Evolutionary conservation across 2,797 vertebrate genomes (phyloP), one percentile per base, ranked within the genome.

Genomic region (Trichosurus vulpecula): DNA sequence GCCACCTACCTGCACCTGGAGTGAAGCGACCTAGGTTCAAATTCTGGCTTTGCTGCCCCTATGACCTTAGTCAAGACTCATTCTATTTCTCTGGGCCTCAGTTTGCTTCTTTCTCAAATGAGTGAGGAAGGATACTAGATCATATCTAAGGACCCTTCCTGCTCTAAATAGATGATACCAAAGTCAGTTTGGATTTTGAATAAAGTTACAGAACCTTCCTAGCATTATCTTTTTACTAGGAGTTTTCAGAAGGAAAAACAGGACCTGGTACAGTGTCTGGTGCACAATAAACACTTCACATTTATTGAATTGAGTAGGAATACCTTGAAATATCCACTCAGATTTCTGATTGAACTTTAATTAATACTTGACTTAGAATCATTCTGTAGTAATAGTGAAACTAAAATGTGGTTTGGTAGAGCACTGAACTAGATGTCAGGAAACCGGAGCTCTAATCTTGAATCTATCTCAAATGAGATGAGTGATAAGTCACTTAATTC

Each of bases 401-500:
- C 19, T 81, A 25, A 22, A 41, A 25, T 47, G n/a, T 41, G 66
- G 8, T 81, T 81, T 81, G 19, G 19, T 41, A 81, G 19, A 41
- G n/a, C n/a, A 25, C n/a, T 74, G 6, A 74, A 41, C 1, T 22
- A 41, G n/a, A 22, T 74, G 19, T 9, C n/a, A 47, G n/a, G 66
- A 81, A 81, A 25, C n/a, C 13, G 61, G 19, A 81, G 66, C 19
- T 41, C 11, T 92, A 52, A 19, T 96, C 52, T 30, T 94, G 4
- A 51, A 89, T 97, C 93, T 93, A 51, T 94, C 22, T 47, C 47
- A 91, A 90, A 55, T 0, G 52, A 92, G 4, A 25, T 93, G 16
- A 12, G 57, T 92, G 1, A 29, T n/a, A 92, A 2, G 30, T 93
- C 35, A 54, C 87, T 96, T 95, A 92, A 31, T 81, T 93, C 96